A percentile compares a stretch with the other conserved stretches of the same genome.
Conservation (phyloP, 2,113 vertebrate genomes). For the Psettodes erumei region DNA sequence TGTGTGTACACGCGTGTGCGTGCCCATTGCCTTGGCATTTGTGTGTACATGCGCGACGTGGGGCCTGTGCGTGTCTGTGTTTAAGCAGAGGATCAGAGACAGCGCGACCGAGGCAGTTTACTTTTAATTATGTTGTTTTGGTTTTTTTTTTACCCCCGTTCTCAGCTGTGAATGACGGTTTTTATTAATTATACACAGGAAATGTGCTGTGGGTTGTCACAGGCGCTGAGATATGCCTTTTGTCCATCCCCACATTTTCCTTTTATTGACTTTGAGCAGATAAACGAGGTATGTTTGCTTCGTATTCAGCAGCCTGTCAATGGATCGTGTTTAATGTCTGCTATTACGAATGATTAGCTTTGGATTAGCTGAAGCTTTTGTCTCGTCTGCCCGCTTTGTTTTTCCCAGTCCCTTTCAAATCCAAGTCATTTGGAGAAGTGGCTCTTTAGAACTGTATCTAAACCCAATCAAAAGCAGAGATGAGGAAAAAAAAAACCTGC, state of each 20-base stretch:
- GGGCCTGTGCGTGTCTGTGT: conserved; percentile 32
- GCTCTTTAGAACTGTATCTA: conserved; percentile 38
- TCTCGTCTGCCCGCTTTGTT: conserved; percentile 50
- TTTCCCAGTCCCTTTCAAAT: conserved; percentile 44
- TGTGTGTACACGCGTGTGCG: conserved; percentile 9
- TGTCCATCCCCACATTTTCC: conserved; percentile 32
- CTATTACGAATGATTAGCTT: conserved; percentile 72
- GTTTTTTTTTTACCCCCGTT: conserved; percentile 34
- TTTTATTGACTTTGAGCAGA: conserved; percentile 62
- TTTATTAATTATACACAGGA: conserved; percentile 60
- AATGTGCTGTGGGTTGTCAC: conserved; percentile 38
- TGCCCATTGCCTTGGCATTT: conserved; percentile 1
- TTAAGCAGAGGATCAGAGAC: conserved; percentile 59
- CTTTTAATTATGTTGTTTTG: conserved; percentile 74
- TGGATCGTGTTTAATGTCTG: conserved; percentile 66
- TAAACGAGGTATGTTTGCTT: conserved; percentile 58
- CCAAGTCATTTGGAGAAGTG: conserved; percentile 52
- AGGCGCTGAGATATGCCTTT: conserved; percentile 42
- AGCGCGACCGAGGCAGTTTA: conserved; percentile 41
- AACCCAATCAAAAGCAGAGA: conserved; percentile 26
- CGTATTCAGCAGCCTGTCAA: conserved; percentile 53
- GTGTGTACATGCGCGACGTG: neutral
- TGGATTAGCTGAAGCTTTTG: conserved; percentile 70
- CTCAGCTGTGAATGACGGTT: conserved; percentile 30
- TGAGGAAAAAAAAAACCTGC: neutral